Evolutionary conservation across 30 jellyfish, hydroid and myxozoan genomes (phyloP).

Genomic region (Aurelia coerulea): DNA sequence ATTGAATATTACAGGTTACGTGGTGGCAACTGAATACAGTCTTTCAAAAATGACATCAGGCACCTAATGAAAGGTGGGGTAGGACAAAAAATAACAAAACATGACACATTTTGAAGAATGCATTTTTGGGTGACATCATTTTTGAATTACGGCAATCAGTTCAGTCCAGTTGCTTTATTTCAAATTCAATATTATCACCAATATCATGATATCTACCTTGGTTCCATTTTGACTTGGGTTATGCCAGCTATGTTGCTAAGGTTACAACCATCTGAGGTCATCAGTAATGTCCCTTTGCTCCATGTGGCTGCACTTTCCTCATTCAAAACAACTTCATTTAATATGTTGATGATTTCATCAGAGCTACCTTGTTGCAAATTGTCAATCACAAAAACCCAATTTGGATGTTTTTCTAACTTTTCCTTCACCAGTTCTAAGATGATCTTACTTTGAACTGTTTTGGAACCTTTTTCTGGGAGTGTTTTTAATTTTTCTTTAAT

Average conservation of each 20-base stretch:
- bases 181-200: too few relatives aligned
- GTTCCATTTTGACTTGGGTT: conserved; percentile 24
- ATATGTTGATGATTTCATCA: conserved; percentile 36
- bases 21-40: too few relatives aligned
- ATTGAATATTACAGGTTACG: too few relatives aligned
- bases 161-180: too few relatives aligned
- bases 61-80: too few relatives aligned
- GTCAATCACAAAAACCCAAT: conserved; percentile 92
- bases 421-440: conserved; percentile 76
- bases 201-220: conserved; percentile 22
- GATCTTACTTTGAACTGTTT: conserved; percentile 61
- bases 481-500: conserved; percentile 56
- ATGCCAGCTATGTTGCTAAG: conserved; percentile 4
- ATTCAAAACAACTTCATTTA: conserved; percentile 47
- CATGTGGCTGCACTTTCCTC: conserved; percentile 37
- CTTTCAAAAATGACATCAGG: too few relatives aligned
- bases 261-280: conserved; percentile 35
- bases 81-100: too few relatives aligned
- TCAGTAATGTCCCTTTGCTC: conserved; percentile 41
- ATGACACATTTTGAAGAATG: too few relatives aligned
- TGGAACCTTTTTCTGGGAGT: not conserved
- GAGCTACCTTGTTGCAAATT: conserved; percentile 82
- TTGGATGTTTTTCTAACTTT: conserved; percentile 84
- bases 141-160: too few relatives aligned
- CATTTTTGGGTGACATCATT: too few relatives aligned